Evolutionary conservation across 2,113 vertebrate genomes (phyloP), one percentile per base, ranked within the genome.

Genomic region (Zeus faber): DNA sequence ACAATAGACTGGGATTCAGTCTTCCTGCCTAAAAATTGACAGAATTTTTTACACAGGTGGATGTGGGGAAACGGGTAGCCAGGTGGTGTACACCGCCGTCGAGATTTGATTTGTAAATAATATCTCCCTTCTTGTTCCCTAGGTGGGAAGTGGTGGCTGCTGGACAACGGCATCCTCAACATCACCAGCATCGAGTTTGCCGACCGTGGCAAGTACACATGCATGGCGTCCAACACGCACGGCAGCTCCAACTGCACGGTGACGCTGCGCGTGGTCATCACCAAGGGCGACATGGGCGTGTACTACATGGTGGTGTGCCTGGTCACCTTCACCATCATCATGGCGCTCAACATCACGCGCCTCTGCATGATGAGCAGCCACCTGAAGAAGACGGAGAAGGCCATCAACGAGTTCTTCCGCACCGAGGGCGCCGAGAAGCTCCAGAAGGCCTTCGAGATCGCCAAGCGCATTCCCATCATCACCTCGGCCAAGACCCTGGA

Each of bases 351-450:
- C 40, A 79, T 99, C 43, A 98, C 97, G 0, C 93, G 96, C 29
- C 90, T 99, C 21, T 99, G 97, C 83, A 99, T 99, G 97, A 99
- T 99, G 96, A 98, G 94, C 90, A 98, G 96, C 81, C 97, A 99
- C 80, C 83, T 98, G 65, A 98, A 98, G 91, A 99, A 99, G 89
- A 99, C 97, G 0, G 97, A 99, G 88, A 95, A 99, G 74, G 96
- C 94, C 62, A 99, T 99, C 79, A 98, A 99, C 1, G 97, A 99
- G 14, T 99, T 99, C 86, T 99, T 99, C 83, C 89, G 97, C 84
- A 99, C 95, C 0, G 97, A 99, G 83, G 97, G 97, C 1, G 95
- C 96, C 0, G 97, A 99, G 88, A 98, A 98, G 86, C 91, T 99
- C 61, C 97, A 99, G 52, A 98, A 99, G 74, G 97, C 97, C 0